These are phyloP conservation scores for Sebastes cheni DNA, from an alignment of 2,797 vertebrate species.

Conservation along the genomic window DNA sequence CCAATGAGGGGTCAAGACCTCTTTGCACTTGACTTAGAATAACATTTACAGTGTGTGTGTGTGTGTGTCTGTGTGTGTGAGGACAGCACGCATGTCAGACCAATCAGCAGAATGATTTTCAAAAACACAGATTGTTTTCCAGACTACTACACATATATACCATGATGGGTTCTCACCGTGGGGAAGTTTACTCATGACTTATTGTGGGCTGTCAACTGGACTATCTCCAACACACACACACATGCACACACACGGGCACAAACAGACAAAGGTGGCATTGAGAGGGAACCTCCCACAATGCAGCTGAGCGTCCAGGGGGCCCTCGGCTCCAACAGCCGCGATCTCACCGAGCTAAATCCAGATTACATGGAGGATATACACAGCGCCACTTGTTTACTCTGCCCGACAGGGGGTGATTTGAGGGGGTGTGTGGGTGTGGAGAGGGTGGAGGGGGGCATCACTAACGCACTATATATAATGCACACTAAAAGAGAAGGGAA, in stretches of 20 bases:
- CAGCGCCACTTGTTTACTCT: slow-evolving; percentile 85
- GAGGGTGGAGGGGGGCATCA: background rate
- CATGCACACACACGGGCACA: background rate
- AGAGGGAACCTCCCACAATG: slow-evolving; percentile 86
- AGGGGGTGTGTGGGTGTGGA: background rate
- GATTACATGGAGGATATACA: slow-evolving; percentile 90
- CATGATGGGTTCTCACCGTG: slow-evolving; percentile 26
- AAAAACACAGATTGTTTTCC: slow-evolving; percentile 12
- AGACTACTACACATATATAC: background rate
- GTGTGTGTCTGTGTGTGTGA: background rate
- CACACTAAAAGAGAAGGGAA: background rate
- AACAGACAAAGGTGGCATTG: slow-evolving; percentile 85
- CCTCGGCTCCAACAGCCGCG: slow-evolving; percentile 75
- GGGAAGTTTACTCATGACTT: slow-evolving; percentile 75
- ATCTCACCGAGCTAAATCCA: slow-evolving; percentile 86
- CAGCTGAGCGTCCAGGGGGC: slow-evolving; percentile 77
- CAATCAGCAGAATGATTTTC: slow-evolving; percentile 15
- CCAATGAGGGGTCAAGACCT: slow-evolving; percentile 15
- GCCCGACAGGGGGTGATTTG: slow-evolving; percentile 63
- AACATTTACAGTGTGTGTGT: slow-evolving; percentile 18
- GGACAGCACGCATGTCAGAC: background rate
- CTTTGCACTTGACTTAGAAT: slow-evolving; percentile 24
- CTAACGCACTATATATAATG: background rate
- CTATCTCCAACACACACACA: slow-evolving; percentile 51
- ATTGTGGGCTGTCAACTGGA: slow-evolving; percentile 80